Evolutionary conservation across 2,113 vertebrate genomes (phyloP).

Genomic region (Pithys albifrons): DNA sequence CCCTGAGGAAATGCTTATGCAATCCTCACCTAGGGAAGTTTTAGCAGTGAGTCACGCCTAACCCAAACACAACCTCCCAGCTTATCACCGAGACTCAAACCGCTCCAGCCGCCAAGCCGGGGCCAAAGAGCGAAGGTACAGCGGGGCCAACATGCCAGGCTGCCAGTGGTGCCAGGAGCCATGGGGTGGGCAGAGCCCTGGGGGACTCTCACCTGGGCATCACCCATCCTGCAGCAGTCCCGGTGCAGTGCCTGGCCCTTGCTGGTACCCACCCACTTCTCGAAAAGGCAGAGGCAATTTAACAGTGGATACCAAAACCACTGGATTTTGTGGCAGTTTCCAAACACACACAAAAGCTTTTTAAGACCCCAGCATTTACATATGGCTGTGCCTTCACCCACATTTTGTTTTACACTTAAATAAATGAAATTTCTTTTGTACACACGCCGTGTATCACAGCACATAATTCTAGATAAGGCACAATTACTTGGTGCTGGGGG

Average conservation of each 20-base stretch:
- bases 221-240: not conserved
- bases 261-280: rapidly evolving
- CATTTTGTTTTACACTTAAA: not conserved
- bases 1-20: not conserved
- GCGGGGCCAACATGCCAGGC: not conserved
- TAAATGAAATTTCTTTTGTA: not conserved
- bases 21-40: not conserved
- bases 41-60: not conserved
- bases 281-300: not conserved
- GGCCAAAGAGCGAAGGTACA: rapidly evolving
- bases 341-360: rapidly evolving
- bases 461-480: not conserved
- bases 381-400: not conserved
- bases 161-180: rapidly evolving
- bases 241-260: rapidly evolving
- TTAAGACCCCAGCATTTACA: not conserved
- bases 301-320: rapidly evolving
- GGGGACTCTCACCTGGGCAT: not conserved
- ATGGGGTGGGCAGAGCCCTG: rapidly evolving
- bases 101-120: rapidly evolving
- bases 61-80: not conserved
- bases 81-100: not conserved
- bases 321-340: rapidly evolving
- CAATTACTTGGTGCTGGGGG: not conserved
- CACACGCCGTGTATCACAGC: rapidly evolving